Conservation (phyloP, 2,888 invertebrate genomes). For the Heliconius hortense region DNA sequence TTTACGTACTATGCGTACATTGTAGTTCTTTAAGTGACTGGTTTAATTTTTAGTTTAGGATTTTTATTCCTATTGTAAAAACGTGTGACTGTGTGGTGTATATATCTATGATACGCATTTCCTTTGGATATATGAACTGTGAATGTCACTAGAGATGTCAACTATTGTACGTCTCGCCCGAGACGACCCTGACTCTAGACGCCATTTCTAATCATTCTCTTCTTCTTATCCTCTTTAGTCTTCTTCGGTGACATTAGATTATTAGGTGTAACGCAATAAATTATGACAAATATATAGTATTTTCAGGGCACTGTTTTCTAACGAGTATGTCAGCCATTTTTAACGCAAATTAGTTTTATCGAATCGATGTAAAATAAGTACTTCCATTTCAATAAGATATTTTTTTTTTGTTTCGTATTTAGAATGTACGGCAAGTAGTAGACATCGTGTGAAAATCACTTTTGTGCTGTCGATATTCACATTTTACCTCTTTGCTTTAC, state of each 20-base stretch:
- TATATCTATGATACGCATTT: slow-evolving; percentile 69
- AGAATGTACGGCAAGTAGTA: slow-evolving; percentile 73
- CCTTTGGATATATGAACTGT: slow-evolving; percentile 47
- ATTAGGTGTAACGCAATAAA: slow-evolving; percentile 53
- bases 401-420: slow-evolving; percentile 65
- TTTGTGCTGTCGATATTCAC: slow-evolving; percentile 68
- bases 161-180: slow-evolving; percentile 13
- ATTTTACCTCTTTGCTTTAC: slow-evolving; percentile 56
- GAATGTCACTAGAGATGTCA: slow-evolving; percentile 53
- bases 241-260: slow-evolving; percentile 73
- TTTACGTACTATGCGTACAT: slow-evolving; percentile 64
- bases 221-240: slow-evolving; percentile 53
- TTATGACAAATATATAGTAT: slow-evolving; percentile 62
- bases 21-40: slow-evolving; percentile 80
- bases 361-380: slow-evolving; percentile 72
- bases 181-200: slow-evolving; percentile 47
- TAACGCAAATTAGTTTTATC: slow-evolving; percentile 74
- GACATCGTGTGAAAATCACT: slow-evolving; percentile 64
- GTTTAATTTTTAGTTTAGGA: slow-evolving; percentile 76
- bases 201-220: slow-evolving; percentile 60
- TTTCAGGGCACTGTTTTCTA: slow-evolving; percentile 66
- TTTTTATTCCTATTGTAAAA: slow-evolving; percentile 77
- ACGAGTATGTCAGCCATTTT: slow-evolving; percentile 76
- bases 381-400: slow-evolving; percentile 78
- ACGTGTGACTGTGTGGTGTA: slow-evolving; percentile 79